Evolutionary conservation across 2,888 invertebrate species (phyloP).

Genomic region (Meandrusa payeni): DNA sequence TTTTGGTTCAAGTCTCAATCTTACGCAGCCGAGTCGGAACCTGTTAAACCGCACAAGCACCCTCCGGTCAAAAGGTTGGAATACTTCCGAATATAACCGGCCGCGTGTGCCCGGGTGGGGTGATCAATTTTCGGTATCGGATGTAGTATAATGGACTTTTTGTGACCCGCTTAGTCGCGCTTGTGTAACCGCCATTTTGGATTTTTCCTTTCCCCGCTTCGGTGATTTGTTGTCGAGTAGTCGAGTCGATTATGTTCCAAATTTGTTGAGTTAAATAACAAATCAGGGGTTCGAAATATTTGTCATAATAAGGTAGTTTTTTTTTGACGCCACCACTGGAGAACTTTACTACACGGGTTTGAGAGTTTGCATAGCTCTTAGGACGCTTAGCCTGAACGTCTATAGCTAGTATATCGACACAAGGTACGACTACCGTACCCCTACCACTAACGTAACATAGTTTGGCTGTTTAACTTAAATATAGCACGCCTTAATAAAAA

Average conservation of each 20-base stretch:
- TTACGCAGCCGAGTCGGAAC: neutral
- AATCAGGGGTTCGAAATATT: no score
- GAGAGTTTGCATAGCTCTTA: no score
- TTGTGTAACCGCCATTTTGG: slow-evolving; percentile 1
- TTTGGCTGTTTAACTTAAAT: no score
- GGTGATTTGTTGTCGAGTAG: neutral
- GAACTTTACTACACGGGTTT: no score
- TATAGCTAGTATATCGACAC: no score
- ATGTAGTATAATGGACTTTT: slow-evolving; percentile 20
- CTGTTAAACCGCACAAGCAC: slow-evolving; percentile 10
- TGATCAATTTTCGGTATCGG: slow-evolving; percentile 18
- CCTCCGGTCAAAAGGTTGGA: slow-evolving; percentile 14
- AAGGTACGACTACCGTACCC: no score
- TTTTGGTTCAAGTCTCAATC: slow-evolving; percentile 3
- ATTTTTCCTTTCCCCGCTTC: neutral
- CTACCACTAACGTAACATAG: no score
- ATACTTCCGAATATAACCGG: slow-evolving; percentile 4
- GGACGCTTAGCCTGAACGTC: no score
- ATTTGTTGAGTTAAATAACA: no score
- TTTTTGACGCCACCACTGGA: no score
- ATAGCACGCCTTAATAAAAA: no score
- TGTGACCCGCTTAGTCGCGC: neutral
- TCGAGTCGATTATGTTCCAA: neutral
- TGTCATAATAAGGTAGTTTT: no score
- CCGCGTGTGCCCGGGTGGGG: neutral